Base-by-base conservation (phyloP, 2,797 vertebrate species). In the Melanotaenia maccullochi region DNA sequence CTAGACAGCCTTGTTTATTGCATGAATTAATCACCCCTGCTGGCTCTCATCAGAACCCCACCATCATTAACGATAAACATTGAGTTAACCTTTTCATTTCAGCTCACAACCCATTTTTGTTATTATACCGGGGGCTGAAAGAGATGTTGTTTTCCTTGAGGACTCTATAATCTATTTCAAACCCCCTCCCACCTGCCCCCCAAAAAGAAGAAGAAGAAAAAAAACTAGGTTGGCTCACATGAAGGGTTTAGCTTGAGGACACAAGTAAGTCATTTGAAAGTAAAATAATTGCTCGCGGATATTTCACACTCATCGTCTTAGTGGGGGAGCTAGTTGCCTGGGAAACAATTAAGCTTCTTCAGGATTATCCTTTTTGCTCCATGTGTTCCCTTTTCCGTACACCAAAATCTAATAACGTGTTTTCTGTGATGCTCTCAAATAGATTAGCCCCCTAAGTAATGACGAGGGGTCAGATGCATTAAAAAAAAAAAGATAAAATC, bases 301-400 rank as follows among this genome's bases (percentile, higher is more conserved):
- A 89, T 91, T 89, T 92, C 82, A 84, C 87, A 92, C 84, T 77
- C 86, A 71, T 76, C 83, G 61, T 89, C 85, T 87, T 87, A 82
- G 87, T 59, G 70, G 84, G 72, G 76, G 84, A 73, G 79, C 71
- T 70, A 87, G 89, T 91, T 92, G 87, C 90, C 86, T 63, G 85
- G 92, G 88, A 91, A 91, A 92, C 89, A 92, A 92, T 92, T 91
- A 92, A 87, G 89, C 79, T 78, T 85, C 85, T 81, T 76, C 70
- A 68, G 81, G 80, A 87, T 90, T 90, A 90, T 89, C 87, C 75
- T 72, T 70, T 82, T 65, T 9, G 18, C 47, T 66, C 30, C 69
- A 72, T 78, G 81, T 79, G 71, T 85, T 69, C 74, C 57, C 54
- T 64, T 66, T 65, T 83, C 59, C 72, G 33, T 70, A 85, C 75